Percentiles rank a stretch among this genome's conserved stretches.
Conservation (phyloP, 2,113 vertebrate genomes). For the human (Homo sapiens) region GRCh38 chr2:67956501-67957000, state of each 20-base stretch:
- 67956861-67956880: slow-evolving; percentile 1
- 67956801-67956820: slow-evolving; percentile 11
- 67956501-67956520: slow-evolving; percentile 2
- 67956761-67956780: background rate
- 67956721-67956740: background rate
- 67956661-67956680: background rate
- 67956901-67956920: background rate
- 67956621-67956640: background rate
- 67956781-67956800: background rate
- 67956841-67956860: background rate
- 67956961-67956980: background rate
- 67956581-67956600: background rate
- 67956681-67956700: background rate
- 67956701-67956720: background rate
- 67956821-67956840: background rate
- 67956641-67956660: background rate
- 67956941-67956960: background rate
- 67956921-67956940: background rate
- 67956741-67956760: background rate
- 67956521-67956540: slow-evolving; percentile 44
- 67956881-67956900: background rate
- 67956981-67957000: background rate
- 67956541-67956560: slow-evolving; percentile 47
- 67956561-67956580: slow-evolving; percentile 3
- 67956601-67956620: background rate